Conservation (phyloP, 2,888 invertebrate species). For the Drosophila demipolita region DNA sequence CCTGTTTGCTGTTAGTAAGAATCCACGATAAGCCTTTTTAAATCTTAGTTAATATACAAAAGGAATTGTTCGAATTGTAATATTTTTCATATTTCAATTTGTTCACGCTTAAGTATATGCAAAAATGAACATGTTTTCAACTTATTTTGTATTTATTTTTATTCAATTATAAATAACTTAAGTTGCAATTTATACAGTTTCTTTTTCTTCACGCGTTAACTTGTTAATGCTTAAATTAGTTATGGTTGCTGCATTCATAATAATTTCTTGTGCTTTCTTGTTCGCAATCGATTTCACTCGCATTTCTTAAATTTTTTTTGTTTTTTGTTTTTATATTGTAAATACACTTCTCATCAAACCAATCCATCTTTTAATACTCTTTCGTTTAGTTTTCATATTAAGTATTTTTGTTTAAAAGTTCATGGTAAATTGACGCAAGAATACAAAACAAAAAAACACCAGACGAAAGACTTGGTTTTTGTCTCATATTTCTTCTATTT, state of each 20-base stretch:
- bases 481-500: neutral
- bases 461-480: conserved; percentile 25
- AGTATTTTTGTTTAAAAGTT: conserved; percentile 50
- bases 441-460: conserved; percentile 55
- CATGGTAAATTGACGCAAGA: conserved; percentile 63
- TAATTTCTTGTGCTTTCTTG: conserved; percentile 75
- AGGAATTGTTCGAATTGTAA: neutral
- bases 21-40: neutral
- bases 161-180: conserved; percentile 85
- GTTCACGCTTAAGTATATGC: neutral
- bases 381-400: conserved; percentile 35
- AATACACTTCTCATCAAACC: conserved; percentile 41
- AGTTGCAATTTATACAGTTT: conserved; percentile 82
- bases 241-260: conserved; percentile 49
- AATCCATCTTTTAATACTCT: conserved; percentile 42
- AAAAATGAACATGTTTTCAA: conserved; percentile 40
- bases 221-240: conserved; percentile 64
- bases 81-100: neutral
- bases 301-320: conserved; percentile 28
- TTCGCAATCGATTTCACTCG: conserved; percentile 57
- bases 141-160: conserved; percentile 79
- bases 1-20: neutral
- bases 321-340: conserved; percentile 41
- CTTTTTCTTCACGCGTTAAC: conserved; percentile 60
- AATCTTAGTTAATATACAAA: neutral